These are phyloP conservation scores for Andrena flavipes DNA, from an alignment of 2,888 invertebrate genomes.

Conservation along the genomic window DNA sequence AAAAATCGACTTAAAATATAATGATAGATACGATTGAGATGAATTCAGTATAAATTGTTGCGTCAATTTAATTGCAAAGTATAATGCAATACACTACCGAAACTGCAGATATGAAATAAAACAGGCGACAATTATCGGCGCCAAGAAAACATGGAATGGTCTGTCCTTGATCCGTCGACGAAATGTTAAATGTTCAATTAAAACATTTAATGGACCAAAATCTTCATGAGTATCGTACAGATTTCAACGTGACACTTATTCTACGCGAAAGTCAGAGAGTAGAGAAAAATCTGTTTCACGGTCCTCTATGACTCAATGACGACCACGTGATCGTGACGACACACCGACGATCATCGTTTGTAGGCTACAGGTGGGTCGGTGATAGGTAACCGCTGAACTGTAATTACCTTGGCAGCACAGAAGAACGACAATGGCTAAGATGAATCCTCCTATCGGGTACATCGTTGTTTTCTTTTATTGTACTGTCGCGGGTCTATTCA, in stretches of 20 bases:
- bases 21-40: too few species aligned
- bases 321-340: constrained; percentile 63
- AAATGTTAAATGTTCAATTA: too few species aligned
- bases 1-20: too few species aligned
- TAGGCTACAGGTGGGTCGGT: constrained; percentile 24
- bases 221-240: not conserved
- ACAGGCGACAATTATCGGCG: too few species aligned
- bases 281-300: constrained; percentile 51
- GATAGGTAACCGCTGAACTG: constrained; percentile 11
- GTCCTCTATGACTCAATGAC: constrained; percentile 60
- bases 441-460: not conserved
- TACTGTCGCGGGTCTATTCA: not conserved
- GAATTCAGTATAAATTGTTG: too few species aligned
- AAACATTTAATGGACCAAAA: not conserved
- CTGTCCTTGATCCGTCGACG: too few species aligned
- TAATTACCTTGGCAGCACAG: constrained; percentile 56
- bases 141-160: too few species aligned
- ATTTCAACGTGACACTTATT: not conserved
- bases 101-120: too few species aligned
- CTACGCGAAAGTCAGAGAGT: not conserved
- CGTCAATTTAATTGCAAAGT: too few species aligned
- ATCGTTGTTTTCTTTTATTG: constrained; percentile 32
- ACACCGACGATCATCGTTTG: constrained; percentile 9
- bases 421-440: constrained; percentile 30
- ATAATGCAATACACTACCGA: too few species aligned